Evolutionary conservation across 2,113 vertebrate genomes (phyloP).

Genomic region (Aphelocoma coerulescens): DNA sequence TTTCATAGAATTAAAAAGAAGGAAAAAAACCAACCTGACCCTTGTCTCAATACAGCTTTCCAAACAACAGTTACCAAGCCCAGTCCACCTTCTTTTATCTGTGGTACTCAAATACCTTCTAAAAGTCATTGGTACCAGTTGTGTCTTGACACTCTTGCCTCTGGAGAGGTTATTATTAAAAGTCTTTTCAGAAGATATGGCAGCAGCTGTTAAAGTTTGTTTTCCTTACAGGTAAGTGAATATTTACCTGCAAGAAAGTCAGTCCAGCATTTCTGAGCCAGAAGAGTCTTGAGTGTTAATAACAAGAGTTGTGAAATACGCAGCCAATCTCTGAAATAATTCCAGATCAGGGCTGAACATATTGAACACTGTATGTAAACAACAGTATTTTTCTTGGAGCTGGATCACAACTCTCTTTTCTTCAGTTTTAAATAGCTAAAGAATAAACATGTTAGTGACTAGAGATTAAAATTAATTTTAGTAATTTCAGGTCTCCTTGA

Average conservation of each 20-base stretch:
- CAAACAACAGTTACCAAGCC: slow-evolving; percentile 34
- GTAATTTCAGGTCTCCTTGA: not conserved
- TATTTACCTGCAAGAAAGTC: slow-evolving; percentile 25
- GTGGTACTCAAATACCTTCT: slow-evolving; percentile 8
- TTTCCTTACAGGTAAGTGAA: slow-evolving; percentile 21
- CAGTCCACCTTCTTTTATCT: not conserved
- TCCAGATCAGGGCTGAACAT: slow-evolving; percentile 13
- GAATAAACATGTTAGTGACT: slow-evolving; percentile 41
- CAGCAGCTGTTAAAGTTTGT: not conserved
- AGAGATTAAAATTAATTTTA: slow-evolving; percentile 7
- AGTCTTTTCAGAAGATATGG: slow-evolving; percentile 2
- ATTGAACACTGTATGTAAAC: not conserved
- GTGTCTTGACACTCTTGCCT: slow-evolving; percentile 11
- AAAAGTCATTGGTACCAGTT: not conserved
- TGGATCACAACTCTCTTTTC: slow-evolving; percentile 53
- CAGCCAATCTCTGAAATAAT: slow-evolving; percentile 1
- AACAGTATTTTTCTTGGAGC: slow-evolving; percentile 58
- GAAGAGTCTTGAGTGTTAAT: slow-evolving; percentile 20
- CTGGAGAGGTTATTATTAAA: slow-evolving; percentile 33
- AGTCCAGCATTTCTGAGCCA: slow-evolving; percentile 14
- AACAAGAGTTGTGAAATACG: slow-evolving; percentile 21
- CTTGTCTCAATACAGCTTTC: slow-evolving; percentile 53
- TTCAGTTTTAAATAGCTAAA: slow-evolving; percentile 25
- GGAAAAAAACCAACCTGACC: not conserved
- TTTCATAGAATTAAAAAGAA: not conserved